Evolutionary conservation across 2,888 invertebrate genomes (phyloP).

Genomic region (Tinea pellionella): DNA sequence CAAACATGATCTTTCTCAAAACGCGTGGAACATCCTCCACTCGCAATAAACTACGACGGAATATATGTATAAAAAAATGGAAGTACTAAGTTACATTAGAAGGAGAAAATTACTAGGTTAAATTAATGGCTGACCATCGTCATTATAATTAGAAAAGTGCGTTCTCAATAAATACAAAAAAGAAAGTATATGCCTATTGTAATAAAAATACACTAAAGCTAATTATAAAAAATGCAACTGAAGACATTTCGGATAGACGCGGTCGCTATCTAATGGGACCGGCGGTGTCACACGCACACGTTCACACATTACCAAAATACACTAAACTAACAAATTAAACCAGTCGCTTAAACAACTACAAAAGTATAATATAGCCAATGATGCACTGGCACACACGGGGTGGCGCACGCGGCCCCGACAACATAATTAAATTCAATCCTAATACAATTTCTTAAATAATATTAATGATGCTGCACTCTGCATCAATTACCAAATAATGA

Average conservation of each 20-base stretch:
- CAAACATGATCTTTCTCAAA: conserved; percentile 23
- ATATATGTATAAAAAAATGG: conserved; percentile 53
- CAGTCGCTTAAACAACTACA: conserved; percentile 66
- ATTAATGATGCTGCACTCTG: not conserved
- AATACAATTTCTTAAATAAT: conserved; percentile 7
- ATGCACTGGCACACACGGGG: conserved; percentile 58
- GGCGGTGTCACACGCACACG: not conserved
- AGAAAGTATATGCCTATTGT: conserved; percentile 27
- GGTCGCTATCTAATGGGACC: not conserved
- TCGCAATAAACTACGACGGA: conserved; percentile 53
- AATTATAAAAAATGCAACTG: conserved; percentile 52
- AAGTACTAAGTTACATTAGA: conserved; percentile 59
- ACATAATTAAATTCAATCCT: conserved; percentile 1
- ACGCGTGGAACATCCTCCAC: conserved; percentile 31
- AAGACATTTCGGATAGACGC: conserved; percentile 31
- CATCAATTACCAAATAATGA: not conserved
- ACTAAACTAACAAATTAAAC: conserved; percentile 60
- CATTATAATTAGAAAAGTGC: conserved; percentile 45
- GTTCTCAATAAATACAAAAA: conserved; percentile 32
- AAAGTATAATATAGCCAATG: conserved; percentile 59
- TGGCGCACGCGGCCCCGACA: conserved; percentile 16
- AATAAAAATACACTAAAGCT: conserved; percentile 41
- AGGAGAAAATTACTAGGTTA: conserved; percentile 46
- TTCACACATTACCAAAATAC: conserved; percentile 18
- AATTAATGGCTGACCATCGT: conserved; percentile 56